Percentiles rank a stretch among this genome's conserved stretches.
Conservation (phyloP, 2,888 invertebrate species). For the Cistogaster globosa region DNA sequence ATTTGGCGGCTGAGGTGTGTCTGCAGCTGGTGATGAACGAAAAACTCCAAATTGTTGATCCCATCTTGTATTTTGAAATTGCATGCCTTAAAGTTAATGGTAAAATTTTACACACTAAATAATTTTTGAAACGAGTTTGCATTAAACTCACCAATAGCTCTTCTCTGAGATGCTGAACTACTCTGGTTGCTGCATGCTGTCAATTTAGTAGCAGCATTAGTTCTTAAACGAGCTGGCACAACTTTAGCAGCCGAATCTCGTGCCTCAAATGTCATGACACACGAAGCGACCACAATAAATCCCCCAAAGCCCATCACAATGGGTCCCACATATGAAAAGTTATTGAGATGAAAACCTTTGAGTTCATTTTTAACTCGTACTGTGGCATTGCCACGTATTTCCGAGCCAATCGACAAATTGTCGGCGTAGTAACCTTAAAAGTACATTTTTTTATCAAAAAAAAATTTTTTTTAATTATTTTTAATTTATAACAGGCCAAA, state of each 20-base stretch:
- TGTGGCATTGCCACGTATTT: constrained; percentile 90
- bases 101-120: neutral
- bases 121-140: neutral
- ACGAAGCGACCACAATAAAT: constrained; percentile 97
- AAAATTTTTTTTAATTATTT: no score
- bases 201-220: constrained; percentile 78
- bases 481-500: no score
- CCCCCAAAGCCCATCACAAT: constrained; percentile 99
- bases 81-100: constrained; percentile 74
- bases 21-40: constrained; percentile 85
- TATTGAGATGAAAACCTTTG: constrained; percentile 92
- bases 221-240: constrained; percentile 89
- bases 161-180: constrained; percentile 80
- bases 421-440: constrained; percentile 91
- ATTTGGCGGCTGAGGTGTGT: constrained; percentile 81
- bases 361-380: constrained; percentile 91
- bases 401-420: constrained; percentile 90
- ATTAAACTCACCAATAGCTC: constrained; percentile 79
- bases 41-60: constrained; percentile 88
- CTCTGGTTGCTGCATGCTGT: constrained; percentile 80
- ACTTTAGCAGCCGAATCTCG: constrained; percentile 97
- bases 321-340: constrained; percentile 97
- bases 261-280: constrained; percentile 99
- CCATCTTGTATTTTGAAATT: constrained; percentile 83
- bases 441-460: no score